Base-by-base conservation (phyloP, 2,797 vertebrate genomes). In the Thunnus albacares region DNA sequence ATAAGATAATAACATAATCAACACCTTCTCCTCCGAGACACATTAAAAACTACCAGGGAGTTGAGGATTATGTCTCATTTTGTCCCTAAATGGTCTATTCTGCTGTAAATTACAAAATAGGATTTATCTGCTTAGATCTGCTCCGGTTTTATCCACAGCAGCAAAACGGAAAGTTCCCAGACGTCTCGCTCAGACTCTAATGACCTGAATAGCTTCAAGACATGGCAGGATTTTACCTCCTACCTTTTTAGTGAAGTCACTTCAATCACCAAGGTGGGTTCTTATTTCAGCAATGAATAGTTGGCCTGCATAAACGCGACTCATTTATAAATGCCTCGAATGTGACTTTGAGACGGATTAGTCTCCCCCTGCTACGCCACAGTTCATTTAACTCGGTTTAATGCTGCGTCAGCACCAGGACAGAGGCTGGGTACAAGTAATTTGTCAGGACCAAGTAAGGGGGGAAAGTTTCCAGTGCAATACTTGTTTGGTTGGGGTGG, bases 341-440 rank as follows among this genome's bases (percentile, higher is more conserved):
- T 87, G 76, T 86, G 87, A 89, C 85, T 88, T 79, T 78, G 79
- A 82, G 82, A 59, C 41, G 82, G 85, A 87, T 90, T 87, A 73
- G 51, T 55, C 77, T 70, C 71, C 82, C 77, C 77, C 72, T 20
- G 74, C 79, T 57, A 68, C 0, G 47, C 78, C 79, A 76, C 80
- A 79, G 71, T 73, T 89, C 71, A 82, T 86, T 89, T 79, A 86
- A 83, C 84, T 67, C 1, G 1, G 59, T 85, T 85, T 77, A 81
- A 68, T 83, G 85, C 87, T 75, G 86, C 8, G 57, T 87, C 89
- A 80, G 80, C 76, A 35, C 79, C 33, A 5, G 71, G 65, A 79
- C 67, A 28, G 64, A 80, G 58, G 77, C 72, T 20, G 64, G 66
- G 75, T 45, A 67, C 71, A 61, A 80, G 77, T 73, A 3, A 82